Conservation (phyloP, 2,797 vertebrate genomes). For the Oryzias dopingdopingensis region DNA sequence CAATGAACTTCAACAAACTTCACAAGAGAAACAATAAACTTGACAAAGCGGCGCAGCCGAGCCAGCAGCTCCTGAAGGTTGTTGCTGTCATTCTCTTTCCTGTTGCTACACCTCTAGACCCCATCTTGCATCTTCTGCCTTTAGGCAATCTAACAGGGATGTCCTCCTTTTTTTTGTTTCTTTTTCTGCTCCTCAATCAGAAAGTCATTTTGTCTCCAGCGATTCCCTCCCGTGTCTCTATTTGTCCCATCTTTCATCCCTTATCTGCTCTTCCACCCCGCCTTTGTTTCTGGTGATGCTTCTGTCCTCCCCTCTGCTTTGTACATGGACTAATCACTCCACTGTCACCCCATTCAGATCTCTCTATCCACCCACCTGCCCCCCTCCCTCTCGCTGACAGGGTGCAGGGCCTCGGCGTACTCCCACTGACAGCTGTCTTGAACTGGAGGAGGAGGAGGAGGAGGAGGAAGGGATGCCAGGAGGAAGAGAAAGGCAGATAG, state of each 20-base stretch:
- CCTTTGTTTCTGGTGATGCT: slow-evolving; percentile 18
- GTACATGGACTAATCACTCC: slow-evolving; percentile 44
- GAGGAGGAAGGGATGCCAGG: slow-evolving; percentile 15
- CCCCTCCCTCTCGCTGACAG: slow-evolving; percentile 52
- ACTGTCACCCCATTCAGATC: slow-evolving; percentile 49
- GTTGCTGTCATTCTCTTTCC: slow-evolving; percentile 20
- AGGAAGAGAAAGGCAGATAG: slow-evolving; percentile 44
- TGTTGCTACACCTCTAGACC: slow-evolving; percentile 3
- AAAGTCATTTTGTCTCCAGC: slow-evolving; percentile 39
- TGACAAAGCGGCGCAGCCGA: slow-evolving; percentile 7
- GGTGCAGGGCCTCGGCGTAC: slow-evolving; percentile 51
- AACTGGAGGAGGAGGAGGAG: slow-evolving; percentile 12
- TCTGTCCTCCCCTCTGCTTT: slow-evolving; percentile 18
- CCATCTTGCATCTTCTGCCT: slow-evolving; percentile 23
- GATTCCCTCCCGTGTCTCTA: slow-evolving; percentile 30
- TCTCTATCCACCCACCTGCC: slow-evolving; percentile 44
- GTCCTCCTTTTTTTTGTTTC: slow-evolving; percentile 11
- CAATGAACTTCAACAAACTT: slow-evolving; percentile 4
- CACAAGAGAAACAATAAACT: slow-evolving; percentile 5
- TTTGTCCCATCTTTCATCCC: slow-evolving; percentile 38
- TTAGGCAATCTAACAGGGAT: slow-evolving; percentile 17
- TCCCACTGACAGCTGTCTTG: slow-evolving; percentile 67
- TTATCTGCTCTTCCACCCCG: slow-evolving; percentile 6
- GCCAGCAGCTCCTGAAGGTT: slow-evolving; percentile 13
- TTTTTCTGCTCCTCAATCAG: slow-evolving; percentile 32